Evolutionary conservation across 2,113 vertebrate species (phyloP), one percentile per base, ranked within the genome.

Genomic region (Bufo gargarizans): DNA sequence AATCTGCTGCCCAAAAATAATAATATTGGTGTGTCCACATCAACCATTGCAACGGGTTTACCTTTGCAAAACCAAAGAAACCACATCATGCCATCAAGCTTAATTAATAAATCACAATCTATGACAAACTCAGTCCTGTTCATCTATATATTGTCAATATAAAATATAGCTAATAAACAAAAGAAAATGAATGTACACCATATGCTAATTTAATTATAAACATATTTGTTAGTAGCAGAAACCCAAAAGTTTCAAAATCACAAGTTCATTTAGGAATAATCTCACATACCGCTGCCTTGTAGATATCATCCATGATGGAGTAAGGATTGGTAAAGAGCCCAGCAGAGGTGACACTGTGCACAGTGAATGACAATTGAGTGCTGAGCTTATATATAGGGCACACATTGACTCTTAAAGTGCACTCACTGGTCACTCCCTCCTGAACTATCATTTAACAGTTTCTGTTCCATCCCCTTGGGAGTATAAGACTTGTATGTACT

Each of bases 201-300:
- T 71, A 43, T 13, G 22, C 3, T 33, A 43, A 43, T 67, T 22
- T 8, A 11, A 67, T 19, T n/a, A 6, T 12, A 22, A 55, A 8
- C 20, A 43, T 81, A 81, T 61, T 10, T 17, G 55, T 80, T 56
- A 79, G 49, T 43, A 59, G 56, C 4, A 58, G 33, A 43, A 56
- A 78, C 1, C 5, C 20, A 33, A 33, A 33, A 33, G 33, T 33
- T 33, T 33, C 33, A 33, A 33, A 33, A 33, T 33, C 33, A 33
- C 33, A 33, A 33, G 33, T 33, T 33, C 33, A 33, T 33, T 33
- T 56, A 0, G 58, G 10, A 67, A 45, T 53, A 79, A 45, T 71
- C 2, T 67, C 61, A 94, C 96, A 95, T 91, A 97, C 96, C 91
- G 96, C 96, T 88, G 96, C 96, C 89, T 97, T 97, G 77, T 97